These are phyloP conservation scores for Dioctria rufipes DNA, from an alignment of 2,888 invertebrate genomes.

Conservation along the genomic window DNA sequence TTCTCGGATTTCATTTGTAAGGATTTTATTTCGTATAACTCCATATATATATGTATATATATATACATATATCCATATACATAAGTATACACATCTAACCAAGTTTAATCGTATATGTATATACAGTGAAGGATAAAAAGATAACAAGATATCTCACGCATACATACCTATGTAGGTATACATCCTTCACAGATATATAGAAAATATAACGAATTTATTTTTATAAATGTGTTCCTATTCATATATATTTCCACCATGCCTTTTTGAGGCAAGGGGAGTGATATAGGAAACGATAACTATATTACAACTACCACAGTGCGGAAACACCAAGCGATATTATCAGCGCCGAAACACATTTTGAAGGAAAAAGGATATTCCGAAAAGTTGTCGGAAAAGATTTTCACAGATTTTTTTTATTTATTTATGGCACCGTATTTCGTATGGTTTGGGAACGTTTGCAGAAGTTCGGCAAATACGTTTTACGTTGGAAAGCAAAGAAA, in stretches of 20 bases:
- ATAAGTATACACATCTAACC: too few species aligned
- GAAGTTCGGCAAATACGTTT: constrained; percentile 44
- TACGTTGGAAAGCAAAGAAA: constrained; percentile 9
- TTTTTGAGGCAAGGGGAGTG: neutral
- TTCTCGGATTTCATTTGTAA: constrained; percentile 45
- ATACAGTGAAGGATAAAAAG: constrained; percentile 30
- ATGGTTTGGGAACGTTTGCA: constrained; percentile 43
- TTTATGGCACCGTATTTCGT: constrained; percentile 50
- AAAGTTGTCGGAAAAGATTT: constrained; percentile 57
- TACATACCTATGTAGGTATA: constrained; percentile 5
- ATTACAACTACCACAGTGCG: constrained; percentile 48
- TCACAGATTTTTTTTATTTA: constrained; percentile 57
- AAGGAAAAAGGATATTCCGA: constrained; percentile 46
- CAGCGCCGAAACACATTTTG: constrained; percentile 41
- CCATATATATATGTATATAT: neutral
- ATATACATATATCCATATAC: too few species aligned
- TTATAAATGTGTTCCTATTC: constrained; percentile 24
- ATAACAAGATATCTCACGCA: constrained; percentile 44
- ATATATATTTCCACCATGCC: neutral
- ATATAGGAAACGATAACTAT: constrained; percentile 40
- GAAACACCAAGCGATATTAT: constrained; percentile 3
- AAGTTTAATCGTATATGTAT: too few species aligned
- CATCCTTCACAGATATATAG: too few species aligned
- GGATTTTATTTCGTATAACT: constrained; percentile 34
- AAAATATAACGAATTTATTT: neutral